Conservation (phyloP, 2,888 invertebrate species). For the Machimus rusticus region DNA sequence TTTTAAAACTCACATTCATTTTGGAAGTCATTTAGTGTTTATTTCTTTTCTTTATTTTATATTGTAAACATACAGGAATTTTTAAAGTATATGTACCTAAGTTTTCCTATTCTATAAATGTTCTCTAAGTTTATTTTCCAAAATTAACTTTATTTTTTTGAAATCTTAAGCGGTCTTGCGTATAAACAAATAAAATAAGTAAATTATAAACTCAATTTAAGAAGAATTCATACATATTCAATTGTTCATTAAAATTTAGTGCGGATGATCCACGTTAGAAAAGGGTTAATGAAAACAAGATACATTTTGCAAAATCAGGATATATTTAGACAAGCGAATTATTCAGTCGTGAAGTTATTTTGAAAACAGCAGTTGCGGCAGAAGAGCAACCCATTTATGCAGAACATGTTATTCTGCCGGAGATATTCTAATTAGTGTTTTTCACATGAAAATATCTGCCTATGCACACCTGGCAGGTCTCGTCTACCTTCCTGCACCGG, state of each 20-base stretch:
- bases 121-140: no score
- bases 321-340: background rate
- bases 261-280: background rate
- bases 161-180: no score
- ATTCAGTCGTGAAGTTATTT: constrained; percentile 4
- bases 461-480: background rate
- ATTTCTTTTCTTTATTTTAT: no score
- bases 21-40: no score
- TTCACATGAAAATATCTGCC: background rate
- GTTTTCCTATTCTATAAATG: no score
- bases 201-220: background rate
- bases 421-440: constrained; percentile 11
- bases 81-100: no score
- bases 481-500: background rate
- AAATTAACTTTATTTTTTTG: no score
- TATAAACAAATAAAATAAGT: background rate
- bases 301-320: background rate
- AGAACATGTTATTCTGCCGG: background rate
- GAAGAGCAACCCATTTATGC: background rate
- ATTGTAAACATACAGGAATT: no score
- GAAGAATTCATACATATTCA: background rate
- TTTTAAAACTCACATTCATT: no score
- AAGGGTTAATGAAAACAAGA: background rate
- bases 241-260: background rate
- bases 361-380: background rate